phyloP scores from a whole-genome alignment of 2,113 vertebrate genomes.

The Silurus meridionalis region DNA sequence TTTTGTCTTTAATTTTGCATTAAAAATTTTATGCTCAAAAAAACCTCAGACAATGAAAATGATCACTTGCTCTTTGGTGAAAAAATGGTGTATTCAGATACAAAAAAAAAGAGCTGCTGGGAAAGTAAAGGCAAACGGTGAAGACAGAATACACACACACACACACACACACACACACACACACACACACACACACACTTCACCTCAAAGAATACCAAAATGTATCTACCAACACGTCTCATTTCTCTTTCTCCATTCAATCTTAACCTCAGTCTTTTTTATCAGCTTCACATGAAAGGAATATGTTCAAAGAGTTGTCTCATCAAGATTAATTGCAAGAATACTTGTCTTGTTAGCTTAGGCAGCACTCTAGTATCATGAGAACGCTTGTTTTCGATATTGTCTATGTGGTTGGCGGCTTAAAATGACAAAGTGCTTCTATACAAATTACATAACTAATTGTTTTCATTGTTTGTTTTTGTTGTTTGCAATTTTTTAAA shows the following conservation, averaged over 20 bases:
- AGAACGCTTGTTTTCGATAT: neutral
- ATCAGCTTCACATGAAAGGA: neutral
- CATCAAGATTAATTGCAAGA: no score
- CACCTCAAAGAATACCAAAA: neutral
- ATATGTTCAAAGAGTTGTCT: neutral
- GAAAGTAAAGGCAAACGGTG: neutral
- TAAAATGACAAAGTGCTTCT: neutral
- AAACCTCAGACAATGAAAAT: neutral
- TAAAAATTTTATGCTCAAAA: neutral
- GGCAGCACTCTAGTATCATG: neutral
- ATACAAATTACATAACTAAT: neutral
- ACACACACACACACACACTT: slow-evolving; percentile 8
- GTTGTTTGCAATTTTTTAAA: neutral
- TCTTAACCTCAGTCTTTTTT: neutral
- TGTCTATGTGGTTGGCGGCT: neutral
- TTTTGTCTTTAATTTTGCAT: neutral
- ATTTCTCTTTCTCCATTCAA: neutral
- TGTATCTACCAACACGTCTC: slow-evolving; percentile 24
- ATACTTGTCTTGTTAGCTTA: neutral
- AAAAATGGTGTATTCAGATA: neutral
- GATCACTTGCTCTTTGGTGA: neutral
- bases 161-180: slow-evolving; percentile 18
- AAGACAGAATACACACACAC: neutral
- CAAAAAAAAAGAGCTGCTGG: neutral
- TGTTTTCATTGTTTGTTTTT: neutral